These are phyloP conservation scores for Myripristis murdjan DNA, from an alignment of 2,797 vertebrate species.

Conservation along the genomic window DNA sequence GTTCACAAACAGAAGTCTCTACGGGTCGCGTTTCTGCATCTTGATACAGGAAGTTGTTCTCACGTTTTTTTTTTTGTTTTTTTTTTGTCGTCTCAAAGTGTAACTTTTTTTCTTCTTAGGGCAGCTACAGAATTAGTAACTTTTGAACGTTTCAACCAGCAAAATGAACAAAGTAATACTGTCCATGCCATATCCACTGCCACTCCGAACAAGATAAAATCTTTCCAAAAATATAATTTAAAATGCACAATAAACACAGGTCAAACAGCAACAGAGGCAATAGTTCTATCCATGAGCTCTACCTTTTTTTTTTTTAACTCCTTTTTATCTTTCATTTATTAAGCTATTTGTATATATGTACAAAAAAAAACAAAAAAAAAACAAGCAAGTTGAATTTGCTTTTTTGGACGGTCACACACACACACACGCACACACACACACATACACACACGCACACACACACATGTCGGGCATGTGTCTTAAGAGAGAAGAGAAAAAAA, in stretches of 20 bases:
- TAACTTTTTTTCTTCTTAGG: constrained; percentile 33
- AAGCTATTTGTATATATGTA: constrained; percentile 85
- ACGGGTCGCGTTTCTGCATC: constrained; percentile 17
- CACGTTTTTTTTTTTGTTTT: too few species aligned
- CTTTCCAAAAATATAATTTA: constrained; percentile 78
- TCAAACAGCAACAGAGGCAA: constrained; percentile 86
- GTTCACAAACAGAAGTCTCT: constrained; percentile 56
- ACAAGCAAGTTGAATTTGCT: constrained; percentile 63
- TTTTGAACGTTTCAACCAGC: constrained; percentile 68
- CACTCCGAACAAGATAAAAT: constrained; percentile 69
- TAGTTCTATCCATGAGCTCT: constrained; percentile 79
- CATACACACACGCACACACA: background rate
- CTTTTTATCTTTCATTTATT: constrained; percentile 78
- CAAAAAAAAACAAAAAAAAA: too few species aligned
- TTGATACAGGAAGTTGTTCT: constrained; percentile 41
- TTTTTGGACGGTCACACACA: constrained; percentile 77
- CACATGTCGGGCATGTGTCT: constrained; percentile 55
- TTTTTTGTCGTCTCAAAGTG: constrained; percentile 4
- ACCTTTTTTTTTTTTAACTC: constrained; percentile 58
- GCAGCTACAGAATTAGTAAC: constrained; percentile 62
- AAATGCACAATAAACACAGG: constrained; percentile 86
- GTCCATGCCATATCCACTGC: constrained; percentile 73
- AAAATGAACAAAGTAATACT: constrained; percentile 69
- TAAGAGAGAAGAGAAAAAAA: constrained; percentile 10
- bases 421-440: background rate